phyloP scores from a whole-genome alignment of 1,140 invertebrate genomes.

The Potamilus streckersoni region DNA sequence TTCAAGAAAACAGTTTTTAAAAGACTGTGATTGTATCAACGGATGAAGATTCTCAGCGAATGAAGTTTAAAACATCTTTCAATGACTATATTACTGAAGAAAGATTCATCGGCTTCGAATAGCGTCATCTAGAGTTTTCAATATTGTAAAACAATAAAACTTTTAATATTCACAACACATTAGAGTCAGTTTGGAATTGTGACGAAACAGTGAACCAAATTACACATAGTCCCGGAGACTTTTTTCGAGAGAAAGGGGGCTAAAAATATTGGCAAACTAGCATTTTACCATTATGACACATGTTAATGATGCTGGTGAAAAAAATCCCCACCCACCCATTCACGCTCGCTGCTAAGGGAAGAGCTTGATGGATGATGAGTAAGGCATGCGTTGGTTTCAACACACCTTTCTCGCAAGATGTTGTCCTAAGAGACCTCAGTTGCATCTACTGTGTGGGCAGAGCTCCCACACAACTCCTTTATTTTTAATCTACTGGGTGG shows the following conservation, averaged over 20 bases:
- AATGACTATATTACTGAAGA: no score
- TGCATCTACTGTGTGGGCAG: slow-evolving; percentile 32
- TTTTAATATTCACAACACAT: slow-evolving; percentile 13
- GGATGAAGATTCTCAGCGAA: no score
- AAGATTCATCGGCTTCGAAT: background rate
- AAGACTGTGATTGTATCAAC: no score
- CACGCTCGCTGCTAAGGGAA: slow-evolving; percentile 12
- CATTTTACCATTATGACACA: slow-evolving; percentile 14
- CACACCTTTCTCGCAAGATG: slow-evolving; percentile 27
- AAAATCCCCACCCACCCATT: background rate
- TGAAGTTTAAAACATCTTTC: no score
- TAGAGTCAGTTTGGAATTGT: slow-evolving; percentile 25
- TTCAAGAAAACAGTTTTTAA: no score
- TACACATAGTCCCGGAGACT: slow-evolving; percentile 7
- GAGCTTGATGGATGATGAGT: slow-evolving; percentile 24
- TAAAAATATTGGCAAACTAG: background rate
- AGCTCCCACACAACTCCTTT: background rate
- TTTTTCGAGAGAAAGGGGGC: slow-evolving; percentile 6
- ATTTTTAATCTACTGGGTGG: slow-evolving; percentile 20
- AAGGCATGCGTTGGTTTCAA: slow-evolving; percentile 32
- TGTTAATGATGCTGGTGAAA: slow-evolving; percentile 17
- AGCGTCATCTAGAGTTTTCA: slow-evolving; percentile 1
- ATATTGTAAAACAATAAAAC: slow-evolving; percentile 8
- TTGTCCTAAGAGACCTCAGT: slow-evolving; percentile 27
- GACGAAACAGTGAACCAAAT: slow-evolving; percentile 12